Evolutionary conservation across 1,140 invertebrate species (phyloP), one percentile per base, ranked within the genome.

Genomic region (Centruroides sculpturatus): DNA sequence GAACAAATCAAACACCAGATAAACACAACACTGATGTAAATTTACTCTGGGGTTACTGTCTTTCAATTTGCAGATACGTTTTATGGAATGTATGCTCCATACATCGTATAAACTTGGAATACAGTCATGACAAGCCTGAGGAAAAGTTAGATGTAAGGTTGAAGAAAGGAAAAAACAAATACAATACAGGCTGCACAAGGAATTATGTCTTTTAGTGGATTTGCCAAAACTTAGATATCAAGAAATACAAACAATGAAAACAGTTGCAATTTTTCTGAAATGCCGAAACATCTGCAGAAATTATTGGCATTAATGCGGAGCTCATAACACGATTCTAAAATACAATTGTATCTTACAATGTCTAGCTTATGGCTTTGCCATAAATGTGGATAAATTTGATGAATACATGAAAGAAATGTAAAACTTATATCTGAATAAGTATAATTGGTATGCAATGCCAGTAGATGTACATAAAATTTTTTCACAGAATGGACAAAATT

Each of bases 381-480:
- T 59, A 8, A 35, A 59, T 35, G 9, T n/a, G 3, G 13, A 34
- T 23, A 48, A 57, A 35, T 49, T 57, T 34, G 9, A 34, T 7
- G 23, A 52, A 13, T 59, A 36, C n/a, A 4, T 9, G 3, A 36
- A 10, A 46, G 35, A 52, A 35, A 54, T 36, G n/a, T 23, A n/a
- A 5, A n/a, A 59, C 3, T 4, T 55, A 10, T 59, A 59, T 52
- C 9, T 63, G 4, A 49, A 36, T 36, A 3, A 34, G 3, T 63
- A 63, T 46, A 5, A 3, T 1, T 63, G 61, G 58, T 49, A 59
- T 23, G 11, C 13, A 3, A 59, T 63, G 58, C 54, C 61, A 12
- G 41, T 53, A n/a, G 34, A 51, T 4, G n/a, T 59, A 2, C 61
- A 63, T 55, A 63, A 59, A 13, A 59, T 63, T 48, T 35, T 41